Percentiles rank a stretch among this genome's conserved stretches.
These are phyloP conservation scores for Chrysemys picta DNA, from an alignment of 2,113 vertebrate genomes.

Conservation along the genomic window DNA sequence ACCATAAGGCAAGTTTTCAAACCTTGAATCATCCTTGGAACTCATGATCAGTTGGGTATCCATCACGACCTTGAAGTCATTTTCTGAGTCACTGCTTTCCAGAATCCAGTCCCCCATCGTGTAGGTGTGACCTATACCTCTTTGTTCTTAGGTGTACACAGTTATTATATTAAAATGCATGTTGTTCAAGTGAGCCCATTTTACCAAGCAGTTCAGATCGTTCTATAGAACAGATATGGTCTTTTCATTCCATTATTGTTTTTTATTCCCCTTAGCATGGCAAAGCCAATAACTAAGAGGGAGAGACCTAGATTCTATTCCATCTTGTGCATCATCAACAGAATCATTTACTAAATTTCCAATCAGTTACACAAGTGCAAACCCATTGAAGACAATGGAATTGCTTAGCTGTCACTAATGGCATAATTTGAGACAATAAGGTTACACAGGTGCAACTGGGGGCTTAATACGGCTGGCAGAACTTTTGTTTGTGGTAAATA, in stretches of 20 bases:
- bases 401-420: neutral
- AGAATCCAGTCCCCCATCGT: neutral
- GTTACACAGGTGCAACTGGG: neutral
- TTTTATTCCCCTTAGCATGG: neutral
- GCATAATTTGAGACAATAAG: neutral
- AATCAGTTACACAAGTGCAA: neutral
- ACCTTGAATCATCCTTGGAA: neutral
- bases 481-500: neutral
- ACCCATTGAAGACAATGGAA: neutral
- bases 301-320: neutral
- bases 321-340: neutral
- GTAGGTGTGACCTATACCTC: neutral
- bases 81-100: neutral
- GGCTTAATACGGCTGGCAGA: neutral
- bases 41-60: neutral
- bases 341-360: neutral
- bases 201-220: fast-evolving
- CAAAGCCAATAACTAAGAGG: neutral
- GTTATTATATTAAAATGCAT: neutral
- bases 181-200: neutral
- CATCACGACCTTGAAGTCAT: neutral
- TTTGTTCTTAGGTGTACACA: neutral
- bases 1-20: neutral
- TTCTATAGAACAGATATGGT: neutral
- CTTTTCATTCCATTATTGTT: neutral